Conservation (phyloP, 2,113 vertebrate genomes). For the Anolis carolinensis region DNA sequence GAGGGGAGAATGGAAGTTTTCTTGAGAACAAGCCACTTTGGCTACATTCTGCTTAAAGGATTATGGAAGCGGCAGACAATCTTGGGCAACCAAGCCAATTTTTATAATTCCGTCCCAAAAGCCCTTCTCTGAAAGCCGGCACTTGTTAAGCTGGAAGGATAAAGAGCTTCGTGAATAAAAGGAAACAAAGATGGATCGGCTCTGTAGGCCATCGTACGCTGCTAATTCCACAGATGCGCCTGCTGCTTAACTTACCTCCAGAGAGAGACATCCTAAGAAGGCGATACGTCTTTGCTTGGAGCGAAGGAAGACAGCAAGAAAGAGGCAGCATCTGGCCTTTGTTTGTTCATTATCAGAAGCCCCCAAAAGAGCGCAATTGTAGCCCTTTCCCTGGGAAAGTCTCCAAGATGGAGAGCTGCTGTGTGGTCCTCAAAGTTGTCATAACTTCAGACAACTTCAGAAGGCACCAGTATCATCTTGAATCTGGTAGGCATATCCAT, state of each 20-base stretch:
- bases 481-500: too few species aligned
- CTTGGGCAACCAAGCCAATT: background rate
- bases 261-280: background rate
- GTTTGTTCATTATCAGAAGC: background rate
- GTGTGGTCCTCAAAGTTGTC: background rate
- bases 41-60: constrained; percentile 6
- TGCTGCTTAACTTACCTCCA: background rate
- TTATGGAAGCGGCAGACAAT: background rate
- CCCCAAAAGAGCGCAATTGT: background rate
- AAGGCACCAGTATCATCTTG: too few species aligned
- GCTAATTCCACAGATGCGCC: background rate
- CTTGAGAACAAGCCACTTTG: background rate
- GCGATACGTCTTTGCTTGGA: background rate
- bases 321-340: background rate
- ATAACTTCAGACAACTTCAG: too few species aligned
- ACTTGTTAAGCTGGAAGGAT: constrained; percentile 8
- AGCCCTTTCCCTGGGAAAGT: background rate
- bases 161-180: constrained; percentile 15
- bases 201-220: background rate
- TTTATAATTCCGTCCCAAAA: background rate
- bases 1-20: background rate
- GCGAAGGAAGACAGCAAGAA: background rate
- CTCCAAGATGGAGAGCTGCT: background rate
- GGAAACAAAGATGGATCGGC: background rate
- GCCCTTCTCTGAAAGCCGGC: background rate